Percentiles rank a stretch among this genome's conserved stretches.
Evolutionary conservation across 2,797 vertebrate species (phyloP).

Genomic region (Caiman crocodilus): DNA sequence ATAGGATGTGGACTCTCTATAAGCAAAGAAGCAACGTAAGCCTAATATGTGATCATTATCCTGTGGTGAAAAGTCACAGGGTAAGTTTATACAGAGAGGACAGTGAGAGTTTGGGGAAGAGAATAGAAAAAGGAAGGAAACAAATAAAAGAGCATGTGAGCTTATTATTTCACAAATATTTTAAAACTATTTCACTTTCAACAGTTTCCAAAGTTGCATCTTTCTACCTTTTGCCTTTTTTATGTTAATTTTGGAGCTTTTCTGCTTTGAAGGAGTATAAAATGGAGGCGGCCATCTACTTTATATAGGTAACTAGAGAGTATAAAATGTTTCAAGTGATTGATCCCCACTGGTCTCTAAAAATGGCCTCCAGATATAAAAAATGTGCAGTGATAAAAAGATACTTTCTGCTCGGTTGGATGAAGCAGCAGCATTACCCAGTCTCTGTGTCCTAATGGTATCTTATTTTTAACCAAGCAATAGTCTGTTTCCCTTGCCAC

Average conservation of each 20-base stretch:
- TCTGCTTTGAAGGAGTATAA: neutral
- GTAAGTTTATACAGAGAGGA: neutral
- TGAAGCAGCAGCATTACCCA: slow-evolving; percentile 11
- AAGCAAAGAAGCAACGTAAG: too few relatives aligned
- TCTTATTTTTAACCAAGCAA: slow-evolving; percentile 10
- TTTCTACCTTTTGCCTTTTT: neutral
- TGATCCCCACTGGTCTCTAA: neutral
- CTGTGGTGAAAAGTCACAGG: neutral
- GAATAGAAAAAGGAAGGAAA: neutral
- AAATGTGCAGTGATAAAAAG: slow-evolving; percentile 3
- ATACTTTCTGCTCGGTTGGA: neutral
- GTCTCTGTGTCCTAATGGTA: neutral
- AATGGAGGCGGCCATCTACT: neutral
- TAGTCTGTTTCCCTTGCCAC: neutral
- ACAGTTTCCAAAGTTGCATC: neutral
- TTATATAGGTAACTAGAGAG: neutral
- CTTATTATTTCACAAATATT: neutral
- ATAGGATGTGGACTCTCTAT: too few relatives aligned
- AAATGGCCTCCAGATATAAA: slow-evolving; percentile 17
- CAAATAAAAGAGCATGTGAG: neutral
- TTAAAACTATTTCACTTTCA: neutral
- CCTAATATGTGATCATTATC: too few relatives aligned
- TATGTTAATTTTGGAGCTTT: neutral
- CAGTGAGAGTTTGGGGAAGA: neutral
- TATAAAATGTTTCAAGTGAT: neutral